Evolutionary conservation across 2,797 vertebrate genomes (phyloP), one percentile per base, ranked within the genome.

Genomic region (Tiaroga cobitis): DNA sequence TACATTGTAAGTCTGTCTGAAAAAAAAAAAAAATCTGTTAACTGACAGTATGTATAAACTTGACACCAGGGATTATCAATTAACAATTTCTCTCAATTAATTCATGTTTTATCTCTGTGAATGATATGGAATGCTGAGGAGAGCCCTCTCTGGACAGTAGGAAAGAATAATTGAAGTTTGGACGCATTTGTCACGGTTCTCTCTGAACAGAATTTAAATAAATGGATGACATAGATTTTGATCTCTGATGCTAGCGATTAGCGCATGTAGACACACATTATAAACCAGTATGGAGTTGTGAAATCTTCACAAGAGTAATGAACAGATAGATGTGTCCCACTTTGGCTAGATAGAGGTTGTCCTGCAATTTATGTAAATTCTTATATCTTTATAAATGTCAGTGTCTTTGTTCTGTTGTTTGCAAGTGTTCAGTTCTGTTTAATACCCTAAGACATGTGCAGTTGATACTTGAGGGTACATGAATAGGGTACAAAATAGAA

Each of bases 261-360:
- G n/a, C 6, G n/a, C 37, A 41, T 79, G 56, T 79, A 79, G 77
- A 79, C 39, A 29, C 34, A 59, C 19, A 29, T 41, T 56, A 63
- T 63, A 65, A 79, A 65, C 37, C 39, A 43, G 39, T 15, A 32
- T 29, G 39, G 59, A 43, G 39, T 39, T 46, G 39, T 43, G n/a
- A 79, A 93, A 92, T 93, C 21, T 80, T 49, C 61, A 24, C 61
- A 32, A 67, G 41, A 43, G 63, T 63, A 79, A 79, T 61, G 39
- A 79, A 32, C 37, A 29, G 37, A 63, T 73, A 82, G 68, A 82
- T 46, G 39, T 34, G 54, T 63, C 69, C 69, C 21, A 8, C 4
- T 74, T 73, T n/a, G 54, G 54, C 61, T 61, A 73, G 10, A 74
- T 29, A n/a, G 26, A 13, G n/a, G 18, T 41, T 59, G 70, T 70